Conservation (phyloP, 2,113 vertebrate species). For the Ptilonorhynchus violaceus region DNA sequence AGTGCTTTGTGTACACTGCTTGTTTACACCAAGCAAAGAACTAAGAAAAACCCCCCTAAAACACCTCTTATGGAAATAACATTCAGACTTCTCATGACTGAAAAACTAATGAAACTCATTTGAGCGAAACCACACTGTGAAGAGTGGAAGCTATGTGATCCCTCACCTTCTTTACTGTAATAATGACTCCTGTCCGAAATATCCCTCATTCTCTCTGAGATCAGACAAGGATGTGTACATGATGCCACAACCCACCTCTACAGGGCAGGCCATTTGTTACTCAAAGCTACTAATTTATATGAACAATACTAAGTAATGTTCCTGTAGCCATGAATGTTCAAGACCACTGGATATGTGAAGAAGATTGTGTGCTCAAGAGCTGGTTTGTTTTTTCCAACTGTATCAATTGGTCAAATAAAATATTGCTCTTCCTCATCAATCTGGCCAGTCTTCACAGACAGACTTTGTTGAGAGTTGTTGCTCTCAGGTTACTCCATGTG, state of each 20-base stretch:
- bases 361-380: rapidly evolving
- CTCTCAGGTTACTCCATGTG: background rate
- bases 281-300: background rate
- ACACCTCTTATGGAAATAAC: background rate
- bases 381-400: background rate
- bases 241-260: background rate
- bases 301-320: background rate
- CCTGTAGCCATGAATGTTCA: background rate
- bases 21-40: background rate
- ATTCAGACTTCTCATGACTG: background rate
- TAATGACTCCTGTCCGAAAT: background rate
- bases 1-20: background rate
- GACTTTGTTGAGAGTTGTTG: background rate
- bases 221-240: background rate
- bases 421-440: background rate
- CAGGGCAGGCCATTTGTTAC: background rate
- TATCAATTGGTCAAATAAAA: background rate
- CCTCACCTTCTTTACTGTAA: background rate
- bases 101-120: background rate
- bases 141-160: background rate
- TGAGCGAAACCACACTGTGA: rapidly evolving
- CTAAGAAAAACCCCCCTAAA: background rate
- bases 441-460: background rate
- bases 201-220: background rate
- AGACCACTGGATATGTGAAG: background rate